Evolutionary conservation across 2,888 invertebrate genomes (phyloP).

Genomic region (Phortica magna): DNA sequence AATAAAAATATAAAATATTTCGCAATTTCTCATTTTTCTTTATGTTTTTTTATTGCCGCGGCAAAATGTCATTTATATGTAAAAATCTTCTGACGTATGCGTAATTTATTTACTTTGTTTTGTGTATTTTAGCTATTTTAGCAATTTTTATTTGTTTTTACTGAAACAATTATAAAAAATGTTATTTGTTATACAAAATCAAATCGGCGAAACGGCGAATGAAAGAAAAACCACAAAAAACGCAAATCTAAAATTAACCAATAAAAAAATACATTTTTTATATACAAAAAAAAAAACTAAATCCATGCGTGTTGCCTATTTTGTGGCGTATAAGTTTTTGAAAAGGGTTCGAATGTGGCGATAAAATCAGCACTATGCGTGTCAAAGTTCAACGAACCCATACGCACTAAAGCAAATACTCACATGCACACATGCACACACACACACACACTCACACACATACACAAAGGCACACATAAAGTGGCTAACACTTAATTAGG

Average conservation of each 20-base stretch:
- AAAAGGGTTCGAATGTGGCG: constrained; percentile 34
- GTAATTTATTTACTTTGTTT: not conserved
- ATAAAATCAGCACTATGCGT: not conserved
- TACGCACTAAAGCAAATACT: no score
- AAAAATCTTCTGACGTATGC: constrained; percentile 3
- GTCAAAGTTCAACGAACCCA: constrained; percentile 48
- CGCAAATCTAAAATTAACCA: constrained; percentile 41
- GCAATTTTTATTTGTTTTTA: not conserved
- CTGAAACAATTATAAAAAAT: not conserved
- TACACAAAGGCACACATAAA: not conserved
- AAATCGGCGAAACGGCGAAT: not conserved
- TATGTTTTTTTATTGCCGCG: not conserved
- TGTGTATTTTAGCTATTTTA: constrained; percentile 2
- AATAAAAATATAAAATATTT: not conserved
- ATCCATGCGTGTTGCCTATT: not conserved
- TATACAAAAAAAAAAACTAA: not conserved
- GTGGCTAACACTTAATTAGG: constrained; percentile 7
- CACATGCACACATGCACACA: no score
- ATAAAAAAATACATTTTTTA: constrained; percentile 1
- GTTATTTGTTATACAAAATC: not conserved
- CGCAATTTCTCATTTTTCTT: not conserved
- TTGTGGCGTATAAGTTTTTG: constrained; percentile 38
- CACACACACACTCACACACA: constrained; percentile 4
- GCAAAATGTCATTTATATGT: not conserved
- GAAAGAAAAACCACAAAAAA: constrained; percentile 25